These are phyloP conservation scores for Onychomys torridus DNA, from an alignment of 2,797 vertebrate species.

Conservation along the genomic window DNA sequence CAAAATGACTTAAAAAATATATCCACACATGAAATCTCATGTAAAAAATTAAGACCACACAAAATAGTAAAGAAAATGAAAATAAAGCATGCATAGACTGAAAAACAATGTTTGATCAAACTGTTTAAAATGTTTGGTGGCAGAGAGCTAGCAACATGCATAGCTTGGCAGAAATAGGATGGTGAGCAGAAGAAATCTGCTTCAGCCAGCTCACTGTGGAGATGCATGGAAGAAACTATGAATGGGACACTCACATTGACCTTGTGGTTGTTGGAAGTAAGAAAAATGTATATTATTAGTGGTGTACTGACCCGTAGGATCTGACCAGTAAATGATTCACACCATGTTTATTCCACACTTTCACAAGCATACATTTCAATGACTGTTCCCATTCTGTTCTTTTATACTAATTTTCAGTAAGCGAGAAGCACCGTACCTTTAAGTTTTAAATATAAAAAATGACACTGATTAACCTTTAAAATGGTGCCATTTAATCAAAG, in stretches of 20 bases:
- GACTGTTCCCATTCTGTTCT: constrained; percentile 6
- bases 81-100: neutral
- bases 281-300: constrained; percentile 76
- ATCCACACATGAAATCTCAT: neutral
- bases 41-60: neutral
- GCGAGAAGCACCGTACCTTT: constrained; percentile 79
- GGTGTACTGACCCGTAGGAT: constrained; percentile 70
- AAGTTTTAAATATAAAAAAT: constrained; percentile 84
- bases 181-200: neutral
- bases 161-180: neutral
- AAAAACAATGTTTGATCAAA: neutral
- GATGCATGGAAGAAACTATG: neutral
- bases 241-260: constrained; percentile 26
- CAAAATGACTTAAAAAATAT: neutral
- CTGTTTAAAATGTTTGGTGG: neutral
- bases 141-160: neutral
- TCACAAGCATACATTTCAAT: constrained; percentile 30
- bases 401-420: constrained; percentile 72
- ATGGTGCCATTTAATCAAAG: constrained; percentile 86
- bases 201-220: neutral
- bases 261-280: constrained; percentile 63
- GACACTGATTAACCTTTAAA: constrained; percentile 86
- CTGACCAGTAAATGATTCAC: constrained; percentile 66
- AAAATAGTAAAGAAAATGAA: neutral
- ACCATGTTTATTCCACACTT: constrained; percentile 61